phyloP scores from a whole-genome alignment of 2,888 invertebrate genomes.

The Girardia tigrina region DNA sequence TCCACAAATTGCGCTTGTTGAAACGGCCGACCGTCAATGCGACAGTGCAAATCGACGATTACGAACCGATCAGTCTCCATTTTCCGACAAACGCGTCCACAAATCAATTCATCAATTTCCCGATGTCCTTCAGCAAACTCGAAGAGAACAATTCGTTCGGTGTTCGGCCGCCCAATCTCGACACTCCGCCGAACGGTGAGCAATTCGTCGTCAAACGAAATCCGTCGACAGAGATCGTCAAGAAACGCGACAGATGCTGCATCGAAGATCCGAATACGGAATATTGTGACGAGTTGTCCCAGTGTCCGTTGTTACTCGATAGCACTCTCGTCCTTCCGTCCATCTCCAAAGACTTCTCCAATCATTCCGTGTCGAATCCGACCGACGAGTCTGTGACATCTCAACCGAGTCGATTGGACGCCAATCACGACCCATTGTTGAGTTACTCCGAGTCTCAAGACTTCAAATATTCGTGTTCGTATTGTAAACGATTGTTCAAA shows the following conservation, averaged over 20 bases:
- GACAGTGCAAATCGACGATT: not conserved
- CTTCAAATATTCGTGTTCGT: not conserved
- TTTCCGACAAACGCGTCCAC: not conserved
- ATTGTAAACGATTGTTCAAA: conserved; percentile 4
- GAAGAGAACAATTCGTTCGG: not conserved
- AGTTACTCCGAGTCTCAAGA: not conserved
- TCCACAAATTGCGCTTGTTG: not conserved
- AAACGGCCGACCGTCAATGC: not conserved
- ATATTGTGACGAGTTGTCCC: not conserved
- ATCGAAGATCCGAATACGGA: conserved; percentile 12
- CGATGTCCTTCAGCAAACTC: not conserved
- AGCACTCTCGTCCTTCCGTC: not conserved
- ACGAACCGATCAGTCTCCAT: not conserved
- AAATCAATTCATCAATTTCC: conserved; percentile 13
- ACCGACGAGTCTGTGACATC: conserved; percentile 9
- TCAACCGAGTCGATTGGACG: not conserved
- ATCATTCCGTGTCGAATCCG: not conserved
- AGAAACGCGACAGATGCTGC: not conserved
- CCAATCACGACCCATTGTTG: not conserved
- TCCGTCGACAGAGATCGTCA: not conserved
- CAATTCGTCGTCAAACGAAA: not conserved
- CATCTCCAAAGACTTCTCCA: not conserved
- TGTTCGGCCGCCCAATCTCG: not conserved
- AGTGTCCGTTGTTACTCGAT: not conserved
- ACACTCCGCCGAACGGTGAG: not conserved